A percentile compares a stretch with the other conserved stretches of the same genome.
phyloP scores from a whole-genome alignment of 2,113 vertebrate species.

The Nycticorax nycticorax region DNA sequence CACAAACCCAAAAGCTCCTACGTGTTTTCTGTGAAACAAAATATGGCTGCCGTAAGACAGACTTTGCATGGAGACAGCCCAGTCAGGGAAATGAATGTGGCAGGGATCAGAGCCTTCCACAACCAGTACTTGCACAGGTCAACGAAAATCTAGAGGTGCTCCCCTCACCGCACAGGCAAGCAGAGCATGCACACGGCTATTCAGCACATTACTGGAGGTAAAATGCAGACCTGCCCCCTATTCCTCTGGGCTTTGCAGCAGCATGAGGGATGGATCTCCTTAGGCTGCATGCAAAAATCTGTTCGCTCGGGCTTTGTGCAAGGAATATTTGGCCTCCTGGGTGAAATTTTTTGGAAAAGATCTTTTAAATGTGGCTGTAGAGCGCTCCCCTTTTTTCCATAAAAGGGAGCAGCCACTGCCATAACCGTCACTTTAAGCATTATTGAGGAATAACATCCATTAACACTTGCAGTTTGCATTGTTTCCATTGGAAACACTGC shows the following conservation, averaged over 20 bases:
- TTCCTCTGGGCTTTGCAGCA: not conserved
- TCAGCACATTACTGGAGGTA: not conserved
- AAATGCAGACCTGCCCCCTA: not conserved
- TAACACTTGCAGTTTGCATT: slow-evolving; percentile 53
- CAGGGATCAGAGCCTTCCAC: not conserved
- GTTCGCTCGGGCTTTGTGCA: not conserved
- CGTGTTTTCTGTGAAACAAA: not conserved
- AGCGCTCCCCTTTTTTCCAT: slow-evolving; percentile 12
- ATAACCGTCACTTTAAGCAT: slow-evolving; percentile 51
- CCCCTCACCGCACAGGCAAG: not conserved
- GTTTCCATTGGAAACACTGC: slow-evolving; percentile 64
- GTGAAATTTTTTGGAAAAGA: slow-evolving; percentile 12
- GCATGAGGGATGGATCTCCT: not conserved
- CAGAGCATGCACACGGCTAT: fast-evolving
- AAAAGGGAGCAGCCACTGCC: slow-evolving; percentile 42
- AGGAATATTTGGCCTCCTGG: slow-evolving; percentile 29
- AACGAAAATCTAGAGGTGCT: not conserved
- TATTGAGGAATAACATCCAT: slow-evolving; percentile 60
- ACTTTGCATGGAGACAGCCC: not conserved
- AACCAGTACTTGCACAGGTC: not conserved
- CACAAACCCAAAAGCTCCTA: not conserved
- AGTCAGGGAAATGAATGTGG: not conserved
- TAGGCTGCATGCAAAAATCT: slow-evolving; percentile 10
- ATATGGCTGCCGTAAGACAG: not conserved
- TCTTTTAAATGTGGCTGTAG: slow-evolving; percentile 29